These are phyloP conservation scores for Cordilura impudica DNA, from an alignment of 2,888 invertebrate genomes.

Conservation along the genomic window DNA sequence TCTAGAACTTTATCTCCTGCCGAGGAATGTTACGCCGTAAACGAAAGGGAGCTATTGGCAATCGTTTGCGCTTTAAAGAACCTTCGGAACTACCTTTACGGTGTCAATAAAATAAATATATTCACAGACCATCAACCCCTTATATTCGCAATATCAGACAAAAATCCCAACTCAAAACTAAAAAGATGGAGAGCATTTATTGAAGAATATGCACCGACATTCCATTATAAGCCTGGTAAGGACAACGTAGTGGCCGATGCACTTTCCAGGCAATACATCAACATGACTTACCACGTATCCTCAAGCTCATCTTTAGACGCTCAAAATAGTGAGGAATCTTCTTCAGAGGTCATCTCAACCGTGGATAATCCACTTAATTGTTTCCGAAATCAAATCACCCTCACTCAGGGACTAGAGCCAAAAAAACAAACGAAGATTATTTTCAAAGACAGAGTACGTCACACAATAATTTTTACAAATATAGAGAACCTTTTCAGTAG, in stretches of 20 bases:
- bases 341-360: conserved; percentile 37
- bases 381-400: conserved; percentile 50
- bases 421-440: background rate
- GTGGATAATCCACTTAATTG: conserved; percentile 39
- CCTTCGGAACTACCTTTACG: conserved; percentile 21
- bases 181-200: conserved; percentile 18
- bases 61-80: no score
- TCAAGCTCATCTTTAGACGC: background rate
- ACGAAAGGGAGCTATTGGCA: no score
- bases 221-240: no score
- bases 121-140: conserved; percentile 19
- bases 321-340: conserved; percentile 36
- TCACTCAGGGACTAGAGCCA: background rate
- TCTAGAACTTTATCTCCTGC: no score
- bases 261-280: conserved; percentile 10
- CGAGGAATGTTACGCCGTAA: no score
- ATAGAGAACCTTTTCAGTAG: background rate
- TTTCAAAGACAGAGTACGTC: background rate
- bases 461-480: background rate
- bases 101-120: conserved; percentile 4
- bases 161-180: no score
- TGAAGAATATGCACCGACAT: background rate
- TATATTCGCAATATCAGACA: no score
- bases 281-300: background rate
- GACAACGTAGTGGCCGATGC: no score